Conservation (phyloP, 2,888 invertebrate species). For the Drosophila gaucha region DNA sequence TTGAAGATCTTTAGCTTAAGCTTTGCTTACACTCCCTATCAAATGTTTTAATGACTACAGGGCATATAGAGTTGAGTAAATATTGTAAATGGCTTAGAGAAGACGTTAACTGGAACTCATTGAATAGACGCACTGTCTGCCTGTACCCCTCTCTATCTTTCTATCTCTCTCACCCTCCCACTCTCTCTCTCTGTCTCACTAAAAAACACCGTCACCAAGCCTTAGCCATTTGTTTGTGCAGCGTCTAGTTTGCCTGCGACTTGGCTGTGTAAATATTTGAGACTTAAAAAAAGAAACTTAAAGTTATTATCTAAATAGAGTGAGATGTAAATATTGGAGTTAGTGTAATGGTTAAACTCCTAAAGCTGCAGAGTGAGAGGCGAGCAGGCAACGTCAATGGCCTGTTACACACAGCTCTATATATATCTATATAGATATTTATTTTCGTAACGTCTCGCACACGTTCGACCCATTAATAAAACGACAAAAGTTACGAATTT, state of each 20-base stretch:
- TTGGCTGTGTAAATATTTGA: conserved; percentile 67
- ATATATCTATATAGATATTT: background rate
- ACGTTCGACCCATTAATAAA: conserved; percentile 79
- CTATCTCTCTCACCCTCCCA: background rate
- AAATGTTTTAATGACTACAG: background rate
- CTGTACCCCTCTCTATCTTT: background rate
- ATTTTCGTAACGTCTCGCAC: conserved; percentile 40
- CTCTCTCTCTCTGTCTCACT: background rate
- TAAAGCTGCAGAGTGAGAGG: conserved; percentile 15
- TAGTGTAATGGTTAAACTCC: conserved; percentile 31
- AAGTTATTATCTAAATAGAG: conserved; percentile 73
- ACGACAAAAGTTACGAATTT: conserved; percentile 80
- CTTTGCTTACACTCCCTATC: background rate
- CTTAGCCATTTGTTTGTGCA: conserved; percentile 54
- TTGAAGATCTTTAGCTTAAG: too few relatives aligned
- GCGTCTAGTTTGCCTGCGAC: conserved; percentile 55
- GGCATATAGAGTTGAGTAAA: conserved; percentile 33
- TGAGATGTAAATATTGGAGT: conserved; percentile 63
- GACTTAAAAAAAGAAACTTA: conserved; percentile 49
- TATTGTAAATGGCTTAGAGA: conserved; percentile 47
- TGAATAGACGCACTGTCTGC: conserved; percentile 16
- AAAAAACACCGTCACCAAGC: conserved; percentile 19
- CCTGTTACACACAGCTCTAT: conserved; percentile 24
- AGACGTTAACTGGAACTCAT: conserved; percentile 39
- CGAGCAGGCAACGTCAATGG: conserved; percentile 44